Base-by-base conservation (phyloP, 2,797 vertebrate genomes). In the Hoplostethus mediterraneus region DNA sequence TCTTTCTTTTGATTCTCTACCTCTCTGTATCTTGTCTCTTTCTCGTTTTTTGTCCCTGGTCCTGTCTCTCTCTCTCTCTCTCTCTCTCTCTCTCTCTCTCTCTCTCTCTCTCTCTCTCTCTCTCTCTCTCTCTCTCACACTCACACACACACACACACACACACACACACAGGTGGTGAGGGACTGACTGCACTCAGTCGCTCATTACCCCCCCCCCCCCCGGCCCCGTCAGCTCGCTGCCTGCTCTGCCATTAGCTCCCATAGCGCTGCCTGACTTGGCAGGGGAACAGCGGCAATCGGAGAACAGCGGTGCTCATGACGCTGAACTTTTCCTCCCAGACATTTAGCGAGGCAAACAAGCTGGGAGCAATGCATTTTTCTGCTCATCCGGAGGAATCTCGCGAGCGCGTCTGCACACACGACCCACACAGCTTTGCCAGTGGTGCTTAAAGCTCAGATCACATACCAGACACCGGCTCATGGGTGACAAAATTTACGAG, bases 391-490 rank as follows among this genome's bases (percentile, higher is more conserved):
- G 71, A 81, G 60, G n/a, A 80, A 71, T 76, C n/a, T 48, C 16
- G 14, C 28, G 36, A 83, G 58, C 47, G 52, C 36, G 60, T 76
- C 55, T 21, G 1, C 21, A 21, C 21, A 21, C 21, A 21, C 21
- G 21, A 21, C 67, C 83, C 58, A 63, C 64, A 30, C 60, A 60
- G 63, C 68, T 82, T 44, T 69, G 66, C 73, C 64, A 76, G 14
- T 80, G 69, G 55, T 49, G n/a, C 63, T 71, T 65, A 51, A 38
- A 74, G 31, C 64, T 58, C 66, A 63, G 0, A 63, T 64, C 63
- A 65, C 84, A 80, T 79, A 66, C 71, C 73, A 80, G 67, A 84
- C 68, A 69, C 71, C 51, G 0, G 3, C 82, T 83, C 79, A 59
- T 65, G 44, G 54, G 61, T 64, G 71, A 82, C 65, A 74, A 53